A percentile compares a stretch with the other conserved stretches of the same genome.
phyloP scores from a whole-genome alignment of 1,140 invertebrate species.

The Sycobia sp. region DNA sequence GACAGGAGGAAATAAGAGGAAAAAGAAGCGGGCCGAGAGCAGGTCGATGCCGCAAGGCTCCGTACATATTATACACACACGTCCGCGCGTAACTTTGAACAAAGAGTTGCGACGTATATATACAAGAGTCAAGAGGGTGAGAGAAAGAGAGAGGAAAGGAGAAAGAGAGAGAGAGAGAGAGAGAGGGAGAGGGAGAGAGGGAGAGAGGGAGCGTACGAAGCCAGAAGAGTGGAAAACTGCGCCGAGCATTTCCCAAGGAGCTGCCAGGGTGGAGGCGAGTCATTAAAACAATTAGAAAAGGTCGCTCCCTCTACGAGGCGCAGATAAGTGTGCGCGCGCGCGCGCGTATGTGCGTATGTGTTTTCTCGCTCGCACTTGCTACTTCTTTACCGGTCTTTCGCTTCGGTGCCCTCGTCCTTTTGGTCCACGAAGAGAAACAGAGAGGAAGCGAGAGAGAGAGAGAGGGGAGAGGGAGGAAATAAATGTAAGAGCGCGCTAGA shows the following conservation, averaged over 20 bases:
- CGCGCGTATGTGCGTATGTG: background rate
- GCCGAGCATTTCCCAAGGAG: conserved; percentile 29
- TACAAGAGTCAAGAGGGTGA: background rate
- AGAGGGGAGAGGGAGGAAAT: background rate
- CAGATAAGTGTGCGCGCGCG: too few species aligned
- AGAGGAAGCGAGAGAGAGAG: conserved; percentile 4
- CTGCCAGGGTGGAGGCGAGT: conserved; percentile 38
- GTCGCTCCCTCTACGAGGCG: too few species aligned
- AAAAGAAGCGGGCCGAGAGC: conserved; percentile 15
- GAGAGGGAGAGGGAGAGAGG: background rate
- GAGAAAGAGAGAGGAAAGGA: too few species aligned
- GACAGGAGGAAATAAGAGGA: background rate
- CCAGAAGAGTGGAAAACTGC: conserved; percentile 20
- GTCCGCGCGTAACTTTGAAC: background rate
- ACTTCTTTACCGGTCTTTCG: background rate
- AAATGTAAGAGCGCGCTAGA: background rate
- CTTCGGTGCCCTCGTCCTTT: background rate
- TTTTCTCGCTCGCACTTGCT: too few species aligned
- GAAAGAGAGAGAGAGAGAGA: conserved; percentile 5
- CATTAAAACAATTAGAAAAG: conserved; percentile 56
- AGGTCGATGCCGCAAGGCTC: conserved; percentile 10
- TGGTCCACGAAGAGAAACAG: background rate
- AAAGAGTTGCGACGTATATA: too few species aligned
- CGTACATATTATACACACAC: too few species aligned
- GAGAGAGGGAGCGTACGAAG: conserved; percentile 2